Base-by-base conservation (phyloP, 1,140 invertebrate genomes). In the Lasaia peninsularis region DNA sequence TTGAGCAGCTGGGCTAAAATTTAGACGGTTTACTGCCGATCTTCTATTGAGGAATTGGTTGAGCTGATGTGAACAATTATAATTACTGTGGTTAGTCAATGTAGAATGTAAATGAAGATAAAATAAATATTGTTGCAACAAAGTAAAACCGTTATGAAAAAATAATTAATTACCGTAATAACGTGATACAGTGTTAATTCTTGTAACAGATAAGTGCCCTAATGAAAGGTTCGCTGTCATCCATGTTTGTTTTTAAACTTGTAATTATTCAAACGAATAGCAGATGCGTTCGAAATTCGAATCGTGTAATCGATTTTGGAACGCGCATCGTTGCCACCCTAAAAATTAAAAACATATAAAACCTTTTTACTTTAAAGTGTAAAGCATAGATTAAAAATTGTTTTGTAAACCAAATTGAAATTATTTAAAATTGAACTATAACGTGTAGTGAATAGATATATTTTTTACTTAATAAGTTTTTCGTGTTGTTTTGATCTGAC, bases 201-300 rank as follows among this genome's bases (percentile, higher is more conserved):
- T 52, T 57, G 60, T 73, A 69, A 78, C 73, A 76, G 78, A 80
- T 80, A 80, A 80, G 52, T 70, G 65, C 56, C 52, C 71, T 83
- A 83, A 86, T 81, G 69, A 77, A 63, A 37, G 71, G 73, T 64
- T 75, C 62, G 61, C 52, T 78, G 72, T 73, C 76, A 75, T 70
- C 75, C 70, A 67, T 81, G 78, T 86, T 78, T 83, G 78, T 80
- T 79, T 85, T 76, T 67, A 78, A 81, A 83, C 73, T 71, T 74
- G 76, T 84, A 78, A 84, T 86, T 86, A 86, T 82, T 86, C 69
- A 84, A 86, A 86, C 60, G 78, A 80, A 83, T 70, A 71, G 80
- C 82, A 86, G 80, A 86, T 84, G 80, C 75, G 77, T 78, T 71
- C 70, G 60, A 28, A 28, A 28, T 28, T 28, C 24, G 63, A 72